Conservation (phyloP, 1,140 invertebrate species). For the Drosophila equinoxialis region DNA sequence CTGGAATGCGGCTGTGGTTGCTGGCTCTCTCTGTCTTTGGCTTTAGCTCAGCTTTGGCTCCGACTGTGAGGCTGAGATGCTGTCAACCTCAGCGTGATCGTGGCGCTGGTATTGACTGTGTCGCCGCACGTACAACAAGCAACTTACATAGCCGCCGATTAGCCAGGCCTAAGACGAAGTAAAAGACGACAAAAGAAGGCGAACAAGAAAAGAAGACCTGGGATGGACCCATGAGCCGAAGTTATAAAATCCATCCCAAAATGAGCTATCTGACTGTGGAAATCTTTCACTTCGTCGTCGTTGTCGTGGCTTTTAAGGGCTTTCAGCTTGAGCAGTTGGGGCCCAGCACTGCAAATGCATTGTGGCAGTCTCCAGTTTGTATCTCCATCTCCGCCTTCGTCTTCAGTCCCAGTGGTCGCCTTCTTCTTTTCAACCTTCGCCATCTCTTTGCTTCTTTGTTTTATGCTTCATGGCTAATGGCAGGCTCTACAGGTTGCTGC, state of each 20-base stretch:
- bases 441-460: constrained; percentile 54
- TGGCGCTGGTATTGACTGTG: constrained; percentile 43
- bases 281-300: constrained; percentile 65
- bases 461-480: constrained; percentile 77
- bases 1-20: constrained; percentile 74
- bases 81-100: constrained; percentile 11
- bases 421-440: constrained; percentile 16
- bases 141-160: constrained; percentile 80
- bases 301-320: constrained; percentile 61
- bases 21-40: constrained; percentile 38
- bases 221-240: constrained; percentile 18
- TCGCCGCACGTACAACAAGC: constrained; percentile 80
- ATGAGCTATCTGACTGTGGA: constrained; percentile 77
- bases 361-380: constrained; percentile 53
- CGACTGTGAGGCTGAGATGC: constrained; percentile 20
- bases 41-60: constrained; percentile 19
- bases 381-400: constrained; percentile 1
- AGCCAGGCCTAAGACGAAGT: constrained; percentile 67
- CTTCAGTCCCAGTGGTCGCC: not conserved
- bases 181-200: constrained; percentile 11
- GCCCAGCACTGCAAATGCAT: constrained; percentile 69
- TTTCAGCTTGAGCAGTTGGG: constrained; percentile 29
- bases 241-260: constrained; percentile 67
- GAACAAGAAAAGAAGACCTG: not conserved
- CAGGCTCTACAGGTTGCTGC: constrained; percentile 75